Evolutionary conservation across 2,113 vertebrate genomes (phyloP), one percentile per base, ranked within the genome.

Genomic region (Gulo gulo): DNA sequence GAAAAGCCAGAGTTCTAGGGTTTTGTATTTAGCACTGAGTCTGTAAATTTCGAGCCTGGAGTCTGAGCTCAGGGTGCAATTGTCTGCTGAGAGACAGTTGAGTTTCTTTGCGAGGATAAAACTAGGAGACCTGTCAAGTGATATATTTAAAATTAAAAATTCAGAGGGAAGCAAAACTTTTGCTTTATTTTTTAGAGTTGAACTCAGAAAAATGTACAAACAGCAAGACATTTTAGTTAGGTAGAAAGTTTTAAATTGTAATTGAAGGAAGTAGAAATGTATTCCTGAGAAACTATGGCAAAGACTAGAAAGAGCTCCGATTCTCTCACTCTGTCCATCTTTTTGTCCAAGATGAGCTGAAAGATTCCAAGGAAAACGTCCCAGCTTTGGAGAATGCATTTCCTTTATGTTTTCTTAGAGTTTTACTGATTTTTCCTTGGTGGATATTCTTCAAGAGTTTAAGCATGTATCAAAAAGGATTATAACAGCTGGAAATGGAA

Each of bases 361-460:
- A 89, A 89, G 79, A 91, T 94, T 90, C 45, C 59, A 24, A 86
- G 85, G 73, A 88, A 88, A 91, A 87, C 93, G 85, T 95, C 36
- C 90, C 65, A 88, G 21, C 91, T 90, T 94, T 90, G 82, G 74
- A 95, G 45, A 73, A 57, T 79, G 45, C 5, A 1, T 88, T 71
- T 96, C 26, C 97, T 98, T 79, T 61, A 80, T 39, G 14, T 96
- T 97, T 98, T 95, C 83, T 97, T 96, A 4, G 6, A 45, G 15
- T 31, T 82, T 31, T 78, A 39, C 36, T 73, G 65, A 79, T 65
- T 94, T 94, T 87, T 76, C 55, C 63, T 15, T 42, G 39, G 12
- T 96, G 78, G 98, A 42, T n/a, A 71, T 88, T 94, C 97, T 91
- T 96, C 71, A 96, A 97, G 57, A 52, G 91, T 97, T 96, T 97